Evolutionary conservation across 2,797 vertebrate species (phyloP).

Genomic region (Selene dorsalis): DNA sequence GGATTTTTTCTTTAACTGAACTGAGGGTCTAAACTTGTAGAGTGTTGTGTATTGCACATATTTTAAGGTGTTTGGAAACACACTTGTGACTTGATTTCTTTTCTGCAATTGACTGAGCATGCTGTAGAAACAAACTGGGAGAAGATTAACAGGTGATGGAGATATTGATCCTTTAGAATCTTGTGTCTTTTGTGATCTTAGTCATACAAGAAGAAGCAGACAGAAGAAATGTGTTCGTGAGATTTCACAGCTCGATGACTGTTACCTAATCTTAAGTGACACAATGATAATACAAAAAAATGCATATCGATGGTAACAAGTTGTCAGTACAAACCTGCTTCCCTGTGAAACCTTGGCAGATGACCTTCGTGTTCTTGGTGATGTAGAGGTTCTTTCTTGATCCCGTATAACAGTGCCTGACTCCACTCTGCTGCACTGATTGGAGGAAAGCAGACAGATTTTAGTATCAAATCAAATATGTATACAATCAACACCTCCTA

Average conservation of each 20-base stretch:
- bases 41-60: neutral
- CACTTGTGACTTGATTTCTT: neutral
- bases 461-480: conserved; percentile 8
- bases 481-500: neutral
- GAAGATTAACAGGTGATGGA: neutral
- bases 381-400: conserved; percentile 93
- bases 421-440: conserved; percentile 92
- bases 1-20: neutral
- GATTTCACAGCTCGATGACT: conserved; percentile 39
- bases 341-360: conserved; percentile 98
- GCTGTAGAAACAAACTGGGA: neutral
- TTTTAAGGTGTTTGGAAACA: neutral
- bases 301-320: neutral
- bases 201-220: conserved; percentile 1
- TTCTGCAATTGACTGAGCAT: neutral
- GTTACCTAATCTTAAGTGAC: conserved; percentile 11
- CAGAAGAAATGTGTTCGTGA: neutral
- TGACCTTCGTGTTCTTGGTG: conserved; percentile 92
- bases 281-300: conserved; percentile 14
- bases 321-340: conserved; percentile 91
- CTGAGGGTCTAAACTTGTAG: neutral
- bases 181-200: neutral
- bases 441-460: conserved; percentile 32
- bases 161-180: neutral
- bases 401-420: conserved; percentile 90